Evolutionary conservation across 37 sponge, comb jelly and placozoan genomes (phyloP).

Genomic region (Trichoplax adhaerens): DNA sequence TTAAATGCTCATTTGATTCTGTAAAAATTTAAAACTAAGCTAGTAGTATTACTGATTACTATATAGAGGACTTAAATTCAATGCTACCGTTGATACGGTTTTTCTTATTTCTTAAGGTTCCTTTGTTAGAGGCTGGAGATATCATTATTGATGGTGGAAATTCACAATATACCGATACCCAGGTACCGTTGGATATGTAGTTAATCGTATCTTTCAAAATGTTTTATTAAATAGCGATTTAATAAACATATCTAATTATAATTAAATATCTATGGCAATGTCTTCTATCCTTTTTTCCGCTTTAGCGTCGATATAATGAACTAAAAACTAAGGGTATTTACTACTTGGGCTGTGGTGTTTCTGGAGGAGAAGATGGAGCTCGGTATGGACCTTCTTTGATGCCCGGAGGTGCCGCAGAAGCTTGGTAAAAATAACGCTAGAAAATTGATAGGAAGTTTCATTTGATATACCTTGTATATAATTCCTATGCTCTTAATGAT

Average conservation of each 20-base stretch:
- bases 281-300: background rate
- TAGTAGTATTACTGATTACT: too few relatives aligned
- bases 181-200: background rate
- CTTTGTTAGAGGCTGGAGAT: constrained; percentile 73
- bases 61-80: too few relatives aligned
- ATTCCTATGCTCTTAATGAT: background rate
- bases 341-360: constrained; percentile 80
- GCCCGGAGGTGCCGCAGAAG: constrained; percentile 77
- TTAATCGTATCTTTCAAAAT: background rate
- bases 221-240: too few relatives aligned
- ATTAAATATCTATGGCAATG: background rate
- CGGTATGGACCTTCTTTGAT: constrained; percentile 91
- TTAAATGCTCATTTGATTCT: too few relatives aligned
- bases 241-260: background rate
- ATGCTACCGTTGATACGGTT: background rate
- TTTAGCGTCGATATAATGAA: constrained; percentile 47
- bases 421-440: constrained; percentile 35
- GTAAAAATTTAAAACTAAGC: too few relatives aligned
- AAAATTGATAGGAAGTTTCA: background rate
- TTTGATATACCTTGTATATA: background rate
- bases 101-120: constrained; percentile 3
- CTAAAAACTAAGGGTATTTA: constrained; percentile 55
- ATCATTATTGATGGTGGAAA: constrained; percentile 86
- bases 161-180: background rate
- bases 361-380: constrained; percentile 97